phyloP scores from a whole-genome alignment of 1,140 invertebrate genomes.

The Onthophagus taurus region DNA sequence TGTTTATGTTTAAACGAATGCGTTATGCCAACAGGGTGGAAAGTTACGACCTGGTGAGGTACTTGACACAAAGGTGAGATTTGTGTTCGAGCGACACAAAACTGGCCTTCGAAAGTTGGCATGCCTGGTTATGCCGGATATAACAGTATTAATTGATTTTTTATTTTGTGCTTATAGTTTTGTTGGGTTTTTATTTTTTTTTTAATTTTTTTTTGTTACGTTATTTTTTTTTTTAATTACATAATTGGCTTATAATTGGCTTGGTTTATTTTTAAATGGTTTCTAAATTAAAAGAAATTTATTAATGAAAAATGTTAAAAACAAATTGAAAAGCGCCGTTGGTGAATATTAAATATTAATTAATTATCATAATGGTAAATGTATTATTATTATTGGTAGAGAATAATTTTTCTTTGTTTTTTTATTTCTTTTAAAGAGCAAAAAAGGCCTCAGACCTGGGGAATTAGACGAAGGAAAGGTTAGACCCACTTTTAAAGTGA shows the following conservation, averaged over 20 bases:
- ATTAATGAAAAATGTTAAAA: no score
- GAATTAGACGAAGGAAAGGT: constrained; percentile 46
- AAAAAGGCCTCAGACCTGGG: constrained; percentile 41
- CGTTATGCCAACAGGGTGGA: constrained; percentile 36
- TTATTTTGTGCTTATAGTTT: constrained; percentile 20
- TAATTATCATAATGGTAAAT: no score
- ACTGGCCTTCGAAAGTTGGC: constrained; percentile 43
- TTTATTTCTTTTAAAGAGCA: constrained; percentile 15
- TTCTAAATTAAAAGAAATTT: no score
- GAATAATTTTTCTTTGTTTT: constrained; percentile 2
- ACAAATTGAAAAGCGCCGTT: no score
- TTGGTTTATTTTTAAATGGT: no score
- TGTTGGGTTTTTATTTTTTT: constrained; percentile 23
- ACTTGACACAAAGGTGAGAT: constrained; percentile 67
- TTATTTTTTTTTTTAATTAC: constrained; percentile 18
- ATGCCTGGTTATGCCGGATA: constrained; percentile 15
- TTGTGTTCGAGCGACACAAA: constrained; percentile 52
- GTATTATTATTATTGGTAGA: no score
- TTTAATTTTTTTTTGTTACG: constrained; percentile 27
- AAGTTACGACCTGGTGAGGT: constrained; percentile 71
- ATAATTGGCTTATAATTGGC: no score
- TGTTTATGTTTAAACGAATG: constrained; percentile 13
- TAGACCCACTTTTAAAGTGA: constrained; percentile 22
- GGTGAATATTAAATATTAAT: no score
- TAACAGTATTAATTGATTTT: constrained; percentile 7